A percentile compares a stretch with the other conserved stretches of the same genome.
These are phyloP conservation scores for Tenthredo distinguenda DNA, from an alignment of 2,888 invertebrate species.

Conservation along the genomic window DNA sequence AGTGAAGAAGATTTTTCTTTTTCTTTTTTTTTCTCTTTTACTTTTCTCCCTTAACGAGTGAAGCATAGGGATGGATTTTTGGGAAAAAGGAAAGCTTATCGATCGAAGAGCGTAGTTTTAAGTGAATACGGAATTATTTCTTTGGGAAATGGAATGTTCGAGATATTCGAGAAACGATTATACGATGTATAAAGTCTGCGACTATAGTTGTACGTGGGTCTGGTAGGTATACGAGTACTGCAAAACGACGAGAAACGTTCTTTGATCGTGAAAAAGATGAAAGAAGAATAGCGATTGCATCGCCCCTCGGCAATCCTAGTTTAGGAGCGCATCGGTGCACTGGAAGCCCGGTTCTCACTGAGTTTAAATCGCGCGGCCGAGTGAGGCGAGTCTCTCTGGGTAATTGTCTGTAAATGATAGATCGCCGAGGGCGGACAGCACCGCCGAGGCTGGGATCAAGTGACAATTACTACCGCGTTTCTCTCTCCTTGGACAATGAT, in stretches of 20 bases:
- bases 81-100: background rate
- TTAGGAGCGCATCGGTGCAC: conserved; percentile 38
- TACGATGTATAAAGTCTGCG: background rate
- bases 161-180: conserved; percentile 9
- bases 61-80: background rate
- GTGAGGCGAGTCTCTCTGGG: conserved; percentile 56
- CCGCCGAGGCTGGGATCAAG: conserved; percentile 67
- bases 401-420: conserved; percentile 75
- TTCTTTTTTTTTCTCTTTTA: no score
- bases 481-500: conserved; percentile 71
- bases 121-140: background rate
- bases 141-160: background rate
- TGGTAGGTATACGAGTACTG: background rate
- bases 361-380: conserved; percentile 20
- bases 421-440: conserved; percentile 63
- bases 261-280: conserved; percentile 40
- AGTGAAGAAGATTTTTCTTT: background rate
- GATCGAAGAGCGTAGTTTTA: background rate
- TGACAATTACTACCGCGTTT: conserved; percentile 74
- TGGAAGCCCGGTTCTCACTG: conserved; percentile 20
- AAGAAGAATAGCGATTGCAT: conserved; percentile 37
- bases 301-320: conserved; percentile 43
- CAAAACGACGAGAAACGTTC: conserved; percentile 3
- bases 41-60: background rate
- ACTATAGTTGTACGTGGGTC: background rate